Base-by-base conservation (phyloP, 1,140 invertebrate species). In the Drosophila truncata region DNA sequence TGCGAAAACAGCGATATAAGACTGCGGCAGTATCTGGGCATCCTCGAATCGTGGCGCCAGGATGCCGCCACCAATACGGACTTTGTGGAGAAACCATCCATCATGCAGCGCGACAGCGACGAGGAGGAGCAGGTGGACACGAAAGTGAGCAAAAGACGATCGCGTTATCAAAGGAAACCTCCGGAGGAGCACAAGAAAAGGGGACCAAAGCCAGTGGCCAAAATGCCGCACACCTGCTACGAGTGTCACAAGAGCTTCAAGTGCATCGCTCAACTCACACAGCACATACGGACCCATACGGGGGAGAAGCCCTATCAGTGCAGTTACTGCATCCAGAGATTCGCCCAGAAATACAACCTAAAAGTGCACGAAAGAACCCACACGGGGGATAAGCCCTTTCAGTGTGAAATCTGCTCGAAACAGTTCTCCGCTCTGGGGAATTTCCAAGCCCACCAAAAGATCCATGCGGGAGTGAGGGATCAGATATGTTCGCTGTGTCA, bases 341-440 rank as follows among this genome's bases (percentile, higher is more conserved):
- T 98, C 92, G 96, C 96, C 46, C 96, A 97, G 87, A 95, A 97
- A 78, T 97, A 97, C 92, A 97, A 97, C 91, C 93, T 98, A n/a
- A 95, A 96, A 4, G 97, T 97, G 81, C 97, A 98, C 82, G 94
- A 97, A 82, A 93, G 97, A 49, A 96, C 95, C 16, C 97, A 98
- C 77, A 96, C 96, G 10, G 96, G 97, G 6, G 96, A 97, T 71
- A 95, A 96, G 80, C 96, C 96, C 1, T 97, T 97, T 87, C 95
- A 97, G 60, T 98, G 97, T 93, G 96, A 97, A 88, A 94, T 96
- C 20, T 97, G 96, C 81, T 94, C 94, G 35, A 95, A 95, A 86
- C 94, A 93, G 74, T 95, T 95, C 80, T 94, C 94, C 6, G 94
- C 94, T 0, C 88, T 94, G 80, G 94, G 94, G 0, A 95, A 95